Conservation (phyloP, 1,140 invertebrate genomes). For the Tetramorium parvispinum region DNA sequence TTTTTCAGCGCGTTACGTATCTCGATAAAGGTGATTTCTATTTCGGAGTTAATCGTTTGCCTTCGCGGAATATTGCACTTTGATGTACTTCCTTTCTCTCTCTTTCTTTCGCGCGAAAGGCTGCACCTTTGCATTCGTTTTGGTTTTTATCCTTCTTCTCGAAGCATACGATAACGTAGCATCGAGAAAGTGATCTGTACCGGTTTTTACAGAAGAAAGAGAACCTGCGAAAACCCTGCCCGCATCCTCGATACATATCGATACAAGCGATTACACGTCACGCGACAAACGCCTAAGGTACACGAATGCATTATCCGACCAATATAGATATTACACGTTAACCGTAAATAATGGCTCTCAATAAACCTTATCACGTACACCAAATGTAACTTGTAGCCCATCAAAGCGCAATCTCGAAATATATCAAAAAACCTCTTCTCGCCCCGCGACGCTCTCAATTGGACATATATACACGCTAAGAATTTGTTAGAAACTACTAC, state of each 20-base stretch:
- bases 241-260: constrained; percentile 51
- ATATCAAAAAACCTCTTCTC: constrained; percentile 61
- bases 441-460: constrained; percentile 74
- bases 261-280: constrained; percentile 59
- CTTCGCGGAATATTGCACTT: constrained; percentile 80
- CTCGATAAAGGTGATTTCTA: constrained; percentile 62
- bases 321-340: constrained; percentile 59
- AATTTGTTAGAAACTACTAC: constrained; percentile 84
- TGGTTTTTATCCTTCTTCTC: not conserved
- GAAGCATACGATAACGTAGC: constrained; percentile 25
- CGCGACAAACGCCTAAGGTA: constrained; percentile 60
- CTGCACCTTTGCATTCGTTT: constrained; percentile 14
- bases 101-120: constrained; percentile 24
- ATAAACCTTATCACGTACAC: constrained; percentile 61
- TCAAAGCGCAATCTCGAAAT: constrained; percentile 51
- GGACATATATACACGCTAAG: constrained; percentile 84
- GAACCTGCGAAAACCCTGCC: constrained; percentile 28
- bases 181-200: constrained; percentile 25
- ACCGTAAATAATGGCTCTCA: constrained; percentile 61
- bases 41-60: constrained; percentile 24
- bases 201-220: constrained; percentile 33
- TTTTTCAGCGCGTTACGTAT: constrained; percentile 73
- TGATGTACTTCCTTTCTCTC: constrained; percentile 72
- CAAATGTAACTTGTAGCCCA: constrained; percentile 60
- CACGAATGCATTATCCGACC: constrained; percentile 57